Conservation (phyloP, 2,113 vertebrate species). For the Oreocharis arfaki region DNA sequence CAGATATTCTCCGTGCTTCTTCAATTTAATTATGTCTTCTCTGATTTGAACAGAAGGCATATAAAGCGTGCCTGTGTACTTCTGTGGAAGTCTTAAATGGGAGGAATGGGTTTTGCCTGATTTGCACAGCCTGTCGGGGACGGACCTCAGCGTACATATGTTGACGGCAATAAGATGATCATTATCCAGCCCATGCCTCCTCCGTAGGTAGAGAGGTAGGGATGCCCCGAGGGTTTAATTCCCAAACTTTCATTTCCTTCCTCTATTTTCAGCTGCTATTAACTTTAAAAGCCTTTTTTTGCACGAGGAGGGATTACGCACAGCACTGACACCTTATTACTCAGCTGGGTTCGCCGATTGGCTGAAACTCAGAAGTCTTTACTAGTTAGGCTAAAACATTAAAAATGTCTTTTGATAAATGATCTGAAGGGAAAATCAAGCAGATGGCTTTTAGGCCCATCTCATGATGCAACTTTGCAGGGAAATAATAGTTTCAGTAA, state of each 20-base stretch:
- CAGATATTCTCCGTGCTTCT: not conserved
- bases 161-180: conserved; percentile 1
- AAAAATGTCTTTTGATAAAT: conserved; percentile 51
- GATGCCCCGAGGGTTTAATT: conserved; percentile 23
- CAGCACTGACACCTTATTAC: conserved; percentile 26
- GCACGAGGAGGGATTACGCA: conserved; percentile 24
- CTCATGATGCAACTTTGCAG: not conserved
- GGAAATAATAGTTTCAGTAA: conserved; percentile 42
- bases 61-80: not conserved
- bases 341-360: not conserved
- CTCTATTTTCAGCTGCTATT: conserved; percentile 31
- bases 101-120: not conserved
- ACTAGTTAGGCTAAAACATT: conserved; percentile 46
- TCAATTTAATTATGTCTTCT: conserved; percentile 28
- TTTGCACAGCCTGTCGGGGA: conserved; percentile 6
- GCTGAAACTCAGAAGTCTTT: conserved; percentile 44
- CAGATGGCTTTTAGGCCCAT: conserved; percentile 39
- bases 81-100: not conserved
- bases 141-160: not conserved
- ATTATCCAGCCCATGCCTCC: conserved; percentile 18
- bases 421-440: conserved; percentile 54
- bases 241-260: not conserved
- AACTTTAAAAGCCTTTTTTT: conserved; percentile 17
- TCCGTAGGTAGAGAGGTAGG: not conserved
- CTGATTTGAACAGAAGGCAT: not conserved